A percentile compares a stretch with the other conserved stretches of the same genome.
These are phyloP conservation scores for Geotrypetes seraphini DNA, from an alignment of 2,797 vertebrate species.

Conservation along the genomic window DNA sequence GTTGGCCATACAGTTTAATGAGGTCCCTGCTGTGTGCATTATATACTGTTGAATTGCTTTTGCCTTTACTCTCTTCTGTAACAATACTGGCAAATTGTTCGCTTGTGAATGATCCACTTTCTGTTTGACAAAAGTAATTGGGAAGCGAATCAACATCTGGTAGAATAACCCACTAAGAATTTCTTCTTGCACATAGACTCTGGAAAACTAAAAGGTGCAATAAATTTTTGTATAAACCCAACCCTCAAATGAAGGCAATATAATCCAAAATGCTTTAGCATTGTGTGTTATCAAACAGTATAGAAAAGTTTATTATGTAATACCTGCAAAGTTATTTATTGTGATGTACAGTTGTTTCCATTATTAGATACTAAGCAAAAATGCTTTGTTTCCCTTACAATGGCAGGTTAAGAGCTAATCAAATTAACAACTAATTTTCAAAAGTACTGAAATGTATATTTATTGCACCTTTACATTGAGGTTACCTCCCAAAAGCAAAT, in stretches of 20 bases:
- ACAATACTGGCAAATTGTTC: too few species aligned
- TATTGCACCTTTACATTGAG: conserved; percentile 42
- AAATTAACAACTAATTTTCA: conserved; percentile 46
- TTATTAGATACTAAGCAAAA: conserved; percentile 32
- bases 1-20: too few species aligned
- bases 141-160: too few species aligned
- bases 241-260: conserved; percentile 40
- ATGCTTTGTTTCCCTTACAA: conserved; percentile 27
- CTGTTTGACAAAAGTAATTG: too few species aligned
- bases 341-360: conserved; percentile 32
- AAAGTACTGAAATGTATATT: conserved; percentile 38
- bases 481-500: conserved; percentile 36
- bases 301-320: conserved; percentile 41
- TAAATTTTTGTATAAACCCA: conserved; percentile 46
- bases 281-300: conserved; percentile 43
- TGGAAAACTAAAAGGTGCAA: conserved; percentile 30
- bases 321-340: conserved; percentile 27
- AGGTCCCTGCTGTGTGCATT: too few species aligned
- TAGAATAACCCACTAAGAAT: too few species aligned
- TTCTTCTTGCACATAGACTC: too few species aligned
- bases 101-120: too few species aligned
- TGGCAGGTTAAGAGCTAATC: conserved; percentile 52
- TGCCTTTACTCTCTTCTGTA: too few species aligned
- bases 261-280: conserved; percentile 42
- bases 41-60: too few species aligned